phyloP scores from a whole-genome alignment of 2,888 invertebrate species.

The Nineta flava region DNA sequence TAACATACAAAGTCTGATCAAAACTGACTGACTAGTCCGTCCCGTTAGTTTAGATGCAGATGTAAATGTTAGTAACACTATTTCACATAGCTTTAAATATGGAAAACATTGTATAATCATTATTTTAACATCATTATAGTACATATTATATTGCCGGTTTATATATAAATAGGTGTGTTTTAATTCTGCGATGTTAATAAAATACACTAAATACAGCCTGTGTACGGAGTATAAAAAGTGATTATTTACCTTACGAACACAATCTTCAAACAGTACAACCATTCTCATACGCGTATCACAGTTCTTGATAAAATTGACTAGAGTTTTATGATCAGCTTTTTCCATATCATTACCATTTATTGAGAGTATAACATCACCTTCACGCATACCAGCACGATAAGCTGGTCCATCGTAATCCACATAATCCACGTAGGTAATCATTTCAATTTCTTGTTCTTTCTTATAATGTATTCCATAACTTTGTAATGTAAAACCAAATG shows the following conservation, averaged over 20 bases:
- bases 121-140: too few relatives aligned
- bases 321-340: constrained; percentile 79
- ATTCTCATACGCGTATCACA: constrained; percentile 85
- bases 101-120: too few relatives aligned
- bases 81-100: too few relatives aligned
- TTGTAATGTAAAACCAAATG: constrained; percentile 91
- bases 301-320: constrained; percentile 82
- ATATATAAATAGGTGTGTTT: too few relatives aligned
- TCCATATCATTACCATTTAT: constrained; percentile 95
- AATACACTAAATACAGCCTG: too few relatives aligned
- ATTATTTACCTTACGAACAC: constrained; percentile 86
- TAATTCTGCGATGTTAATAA: too few relatives aligned
- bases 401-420: constrained; percentile 89
- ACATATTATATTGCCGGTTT: too few relatives aligned
- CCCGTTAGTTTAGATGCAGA: too few relatives aligned
- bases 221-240: too few relatives aligned
- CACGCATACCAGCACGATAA: constrained; percentile 81
- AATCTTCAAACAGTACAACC: constrained; percentile 94
- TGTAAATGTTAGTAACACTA: too few relatives aligned
- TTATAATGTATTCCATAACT: constrained; percentile 96
- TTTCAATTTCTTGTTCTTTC: constrained; percentile 84
- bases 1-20: too few relatives aligned
- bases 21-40: too few relatives aligned
- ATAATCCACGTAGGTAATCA: constrained; percentile 94
- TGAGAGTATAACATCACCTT: constrained; percentile 90